A percentile compares a stretch with the other conserved stretches of the same genome.
phyloP scores from a whole-genome alignment of 2,113 vertebrate species.

The Okapia johnstoni region DNA sequence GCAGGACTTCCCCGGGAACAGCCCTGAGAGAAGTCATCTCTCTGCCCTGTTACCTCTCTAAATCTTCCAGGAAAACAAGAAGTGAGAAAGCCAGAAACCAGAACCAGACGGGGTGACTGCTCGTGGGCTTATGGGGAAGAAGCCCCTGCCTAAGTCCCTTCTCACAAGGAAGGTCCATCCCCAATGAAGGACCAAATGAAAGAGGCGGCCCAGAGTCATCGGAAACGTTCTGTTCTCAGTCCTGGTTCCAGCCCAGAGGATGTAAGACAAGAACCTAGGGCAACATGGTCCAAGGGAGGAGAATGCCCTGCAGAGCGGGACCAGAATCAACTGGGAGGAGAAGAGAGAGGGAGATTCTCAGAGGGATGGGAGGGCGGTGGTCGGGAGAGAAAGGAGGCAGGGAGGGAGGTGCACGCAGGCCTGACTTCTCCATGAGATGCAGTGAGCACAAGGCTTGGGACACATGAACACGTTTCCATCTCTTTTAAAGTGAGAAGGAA shows the following conservation, averaged over 20 bases:
- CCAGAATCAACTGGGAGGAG: background rate
- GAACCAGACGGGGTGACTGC: background rate
- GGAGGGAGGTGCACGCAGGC: background rate
- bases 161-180: background rate
- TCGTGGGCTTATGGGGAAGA: background rate
- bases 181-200: background rate
- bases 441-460: background rate
- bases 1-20: fast-evolving
- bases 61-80: fast-evolving
- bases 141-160: background rate
- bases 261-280: background rate
- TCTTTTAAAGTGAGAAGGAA: background rate
- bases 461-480: background rate
- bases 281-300: background rate
- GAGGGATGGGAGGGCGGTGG: fast-evolving
- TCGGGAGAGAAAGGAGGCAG: fast-evolving
- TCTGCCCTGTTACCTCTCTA: fast-evolving
- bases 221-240: background rate
- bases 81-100: background rate
- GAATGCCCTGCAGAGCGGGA: background rate
- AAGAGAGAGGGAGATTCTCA: fast-evolving
- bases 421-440: fast-evolving
- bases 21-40: fast-evolving
- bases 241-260: background rate
- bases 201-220: background rate